Evolutionary conservation across 2,113 vertebrate genomes (phyloP), one percentile per base, ranked within the genome.

Genomic region (Hiodon alosoides): DNA sequence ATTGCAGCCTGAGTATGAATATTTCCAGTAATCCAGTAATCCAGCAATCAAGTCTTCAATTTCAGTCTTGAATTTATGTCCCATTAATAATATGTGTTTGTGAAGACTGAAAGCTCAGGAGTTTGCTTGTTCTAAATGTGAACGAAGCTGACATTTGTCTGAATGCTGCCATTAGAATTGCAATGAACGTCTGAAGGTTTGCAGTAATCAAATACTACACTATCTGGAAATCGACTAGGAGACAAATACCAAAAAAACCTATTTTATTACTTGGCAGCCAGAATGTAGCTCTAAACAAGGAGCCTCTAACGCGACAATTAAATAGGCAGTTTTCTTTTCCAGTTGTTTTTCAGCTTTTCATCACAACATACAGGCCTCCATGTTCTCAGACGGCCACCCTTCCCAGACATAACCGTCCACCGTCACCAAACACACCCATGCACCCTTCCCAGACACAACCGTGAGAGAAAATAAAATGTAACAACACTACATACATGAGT

Each of bases 31-130:
- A 92, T 90, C 88, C 88, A 67, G 77, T 61, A 74, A 92, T 91
- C 91, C 91, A 84, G 90, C 82, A 85, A 86, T 90, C 88, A 91
- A 90, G 90, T 91, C 89, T 90, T 84, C 81, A 83, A 72, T 91
- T 90, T 90, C 90, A 89, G 88, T 88, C 77, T 84, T 81, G 87
- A 90, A 90, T 89, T 90, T 87, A 90, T 90, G 87, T 90, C 88
- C 91, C 88, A 89, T 90, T 91, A 89, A 31, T 83, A 79, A 83
- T 86, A 80, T 82, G 84, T 76, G 85, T 88, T 89, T 89, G 87
- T 89, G 83, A 62, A 50, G 79, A 83, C 83, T 87, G 85, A 81
- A 85, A 83, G 86, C 83, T 86, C 81, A 82, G 85, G 83, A 53
- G 68, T 88, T 86, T 87, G 83, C 82, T 82, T 87, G 89, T 88